phyloP scores from a whole-genome alignment of 37 sponge, comb jelly and placozoan species.

The Cliona cf. orientalis region DNA sequence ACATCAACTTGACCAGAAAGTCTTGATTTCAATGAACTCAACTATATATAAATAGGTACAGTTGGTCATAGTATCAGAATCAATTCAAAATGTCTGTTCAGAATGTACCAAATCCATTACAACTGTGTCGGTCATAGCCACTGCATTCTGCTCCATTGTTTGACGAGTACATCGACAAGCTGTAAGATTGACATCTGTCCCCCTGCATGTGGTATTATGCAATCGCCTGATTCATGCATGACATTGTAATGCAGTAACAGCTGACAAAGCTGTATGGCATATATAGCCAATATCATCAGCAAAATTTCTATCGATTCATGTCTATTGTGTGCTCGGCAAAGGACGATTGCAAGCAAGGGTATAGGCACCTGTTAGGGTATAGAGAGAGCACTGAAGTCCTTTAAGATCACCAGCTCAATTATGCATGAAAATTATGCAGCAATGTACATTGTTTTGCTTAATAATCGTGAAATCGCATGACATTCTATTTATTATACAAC shows the following conservation, averaged over 20 bases:
- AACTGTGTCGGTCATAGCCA: constrained; percentile 35
- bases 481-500: not conserved
- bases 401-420: not conserved
- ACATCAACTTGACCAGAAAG: constrained; percentile 80
- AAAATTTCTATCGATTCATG: too few relatives aligned
- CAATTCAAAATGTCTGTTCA: not conserved
- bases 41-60: not conserved
- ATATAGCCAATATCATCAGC: too few relatives aligned
- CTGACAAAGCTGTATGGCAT: too few relatives aligned
- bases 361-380: too few relatives aligned
- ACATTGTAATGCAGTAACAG: too few relatives aligned
- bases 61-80: not conserved
- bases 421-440: not conserved
- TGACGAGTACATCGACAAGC: constrained; percentile 44
- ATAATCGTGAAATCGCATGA: too few relatives aligned
- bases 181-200: constrained; percentile 59
- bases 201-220: constrained; percentile 25
- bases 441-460: too few relatives aligned
- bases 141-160: constrained; percentile 45
- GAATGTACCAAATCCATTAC: constrained; percentile 60
- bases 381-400: not conserved
- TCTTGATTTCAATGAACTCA: constrained; percentile 17
- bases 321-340: too few relatives aligned
- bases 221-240: too few relatives aligned
- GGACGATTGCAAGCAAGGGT: too few relatives aligned